A percentile compares a stretch with the other conserved stretches of the same genome.
These are phyloP conservation scores for Drosophila murphyi DNA, from an alignment of 1,140 invertebrate genomes.

Conservation along the genomic window DNA sequence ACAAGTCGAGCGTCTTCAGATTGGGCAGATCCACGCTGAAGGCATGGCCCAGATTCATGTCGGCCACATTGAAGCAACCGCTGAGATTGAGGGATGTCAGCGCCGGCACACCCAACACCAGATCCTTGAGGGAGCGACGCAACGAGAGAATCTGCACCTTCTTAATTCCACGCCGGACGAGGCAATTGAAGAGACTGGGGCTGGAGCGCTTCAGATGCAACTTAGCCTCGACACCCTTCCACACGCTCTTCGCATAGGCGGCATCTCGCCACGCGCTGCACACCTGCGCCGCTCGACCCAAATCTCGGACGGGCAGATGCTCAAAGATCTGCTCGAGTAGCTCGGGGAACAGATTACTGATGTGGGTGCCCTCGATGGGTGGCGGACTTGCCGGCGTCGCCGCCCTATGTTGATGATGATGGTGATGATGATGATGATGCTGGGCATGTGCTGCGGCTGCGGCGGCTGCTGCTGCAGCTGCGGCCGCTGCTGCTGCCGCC, in stretches of 20 bases:
- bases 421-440: slow-evolving; percentile 76
- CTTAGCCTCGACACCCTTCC: slow-evolving; percentile 96
- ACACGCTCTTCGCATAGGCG: slow-evolving; percentile 95
- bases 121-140: slow-evolving; percentile 92
- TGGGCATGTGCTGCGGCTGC: slow-evolving; percentile 73
- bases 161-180: slow-evolving; percentile 94
- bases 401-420: slow-evolving; percentile 85
- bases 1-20: slow-evolving; percentile 93
- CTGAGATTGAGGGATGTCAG: slow-evolving; percentile 94
- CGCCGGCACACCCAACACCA: slow-evolving; percentile 93
- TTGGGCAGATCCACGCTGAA: slow-evolving; percentile 90
- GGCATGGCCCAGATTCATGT: slow-evolving; percentile 91
- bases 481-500: slow-evolving; percentile 41
- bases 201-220: slow-evolving; percentile 93
- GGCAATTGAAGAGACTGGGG: slow-evolving; percentile 92
- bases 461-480: slow-evolving; percentile 74
- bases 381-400: slow-evolving; percentile 77
- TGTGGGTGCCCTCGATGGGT: slow-evolving; percentile 88
- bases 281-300: slow-evolving; percentile 95
- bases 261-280: slow-evolving; percentile 96
- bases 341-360: slow-evolving; percentile 95
- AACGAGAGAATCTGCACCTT: slow-evolving; percentile 95
- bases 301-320: slow-evolving; percentile 94
- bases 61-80: slow-evolving; percentile 96
- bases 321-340: slow-evolving; percentile 96